Evolutionary conservation across 2,888 invertebrate species (phyloP), one percentile per base, ranked within the genome.

Genomic region (Papilio gigon): DNA sequence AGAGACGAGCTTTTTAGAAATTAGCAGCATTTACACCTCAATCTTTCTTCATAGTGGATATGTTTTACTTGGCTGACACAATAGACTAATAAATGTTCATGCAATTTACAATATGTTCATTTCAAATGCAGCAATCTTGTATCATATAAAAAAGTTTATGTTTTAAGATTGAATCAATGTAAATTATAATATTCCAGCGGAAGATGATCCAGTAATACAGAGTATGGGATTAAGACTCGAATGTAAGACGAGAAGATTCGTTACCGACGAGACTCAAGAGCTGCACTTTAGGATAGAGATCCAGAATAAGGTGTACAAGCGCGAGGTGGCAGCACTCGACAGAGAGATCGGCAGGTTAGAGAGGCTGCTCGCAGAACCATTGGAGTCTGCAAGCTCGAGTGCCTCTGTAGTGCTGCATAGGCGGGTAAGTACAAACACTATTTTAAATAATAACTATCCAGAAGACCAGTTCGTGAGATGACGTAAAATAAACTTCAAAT

Each of bases 191-290:
- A 42, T 87, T 84, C 20, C 87, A 87, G 95, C 94, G 71, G 94
- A 94, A 82, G 93, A 94, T 59, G 96, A 97, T 82, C 97, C 97
- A 0, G 94, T 98, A 1, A 96, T 97, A 75, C 96, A 97, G 81
- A 97, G 97, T 80, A 95, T 97, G 93, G 98, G 98, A 9, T 91
- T 98, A 47, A 95, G 96, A 84, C 94, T 98, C 77, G 97, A 98
- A 82, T 97, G 95, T 84, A 98, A 98, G 78, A 98, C 98, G 0
- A 93, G 98, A 74, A 90, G 96, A 79, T 96, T 97, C 80, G 95
- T 96, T 20, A 94, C 95, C 20, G 97, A 98, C 77, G 98, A 98
- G 79, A 94, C 94, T 61, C 93, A 95, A 75, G 98, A 98, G 80
- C 87, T 96, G 17, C 95, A 96, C 79, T 97, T 97, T 84, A 93